These are phyloP conservation scores for Trissolcus japonicus DNA, from an alignment of 2,888 invertebrate species.

Conservation along the genomic window DNA sequence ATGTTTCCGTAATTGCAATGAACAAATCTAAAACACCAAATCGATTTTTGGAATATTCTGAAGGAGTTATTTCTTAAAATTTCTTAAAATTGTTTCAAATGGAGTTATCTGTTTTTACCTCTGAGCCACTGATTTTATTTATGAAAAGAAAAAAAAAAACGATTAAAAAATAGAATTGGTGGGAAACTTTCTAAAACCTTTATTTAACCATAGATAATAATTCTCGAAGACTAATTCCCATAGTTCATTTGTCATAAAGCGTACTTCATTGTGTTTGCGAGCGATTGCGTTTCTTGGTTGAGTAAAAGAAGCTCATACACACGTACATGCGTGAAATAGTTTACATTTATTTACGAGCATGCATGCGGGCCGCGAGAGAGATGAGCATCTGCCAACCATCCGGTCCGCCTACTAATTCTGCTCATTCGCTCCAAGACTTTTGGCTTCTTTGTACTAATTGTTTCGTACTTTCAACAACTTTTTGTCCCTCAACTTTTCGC, in stretches of 20 bases:
- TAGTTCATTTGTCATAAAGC: background rate
- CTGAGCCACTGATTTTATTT: too few relatives aligned
- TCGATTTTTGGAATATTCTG: too few relatives aligned
- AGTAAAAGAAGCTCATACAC: constrained; percentile 3
- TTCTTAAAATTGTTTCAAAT: too few relatives aligned
- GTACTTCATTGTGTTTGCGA: background rate
- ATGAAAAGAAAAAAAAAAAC: too few relatives aligned
- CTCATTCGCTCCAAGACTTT: constrained; percentile 50
- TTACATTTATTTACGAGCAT: constrained; percentile 33
- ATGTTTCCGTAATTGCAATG: too few relatives aligned
- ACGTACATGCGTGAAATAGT: constrained; percentile 31
- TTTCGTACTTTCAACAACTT: constrained; percentile 33
- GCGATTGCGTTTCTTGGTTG: constrained; percentile 13
- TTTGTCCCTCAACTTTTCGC: constrained; percentile 1
- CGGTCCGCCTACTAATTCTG: constrained; percentile 51
- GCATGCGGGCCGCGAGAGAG: constrained; percentile 29
- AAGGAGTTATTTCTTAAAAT: too few relatives aligned
- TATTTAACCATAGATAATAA: background rate
- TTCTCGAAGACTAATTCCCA: background rate
- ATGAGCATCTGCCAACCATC: constrained; percentile 53
- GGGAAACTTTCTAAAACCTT: background rate
- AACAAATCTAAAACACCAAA: too few relatives aligned
- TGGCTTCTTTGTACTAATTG: constrained; percentile 47
- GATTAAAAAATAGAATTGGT: too few relatives aligned
- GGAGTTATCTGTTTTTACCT: too few relatives aligned